Conservation (phyloP, 1,140 invertebrate genomes). For the Oryctes rhinoceros region DNA sequence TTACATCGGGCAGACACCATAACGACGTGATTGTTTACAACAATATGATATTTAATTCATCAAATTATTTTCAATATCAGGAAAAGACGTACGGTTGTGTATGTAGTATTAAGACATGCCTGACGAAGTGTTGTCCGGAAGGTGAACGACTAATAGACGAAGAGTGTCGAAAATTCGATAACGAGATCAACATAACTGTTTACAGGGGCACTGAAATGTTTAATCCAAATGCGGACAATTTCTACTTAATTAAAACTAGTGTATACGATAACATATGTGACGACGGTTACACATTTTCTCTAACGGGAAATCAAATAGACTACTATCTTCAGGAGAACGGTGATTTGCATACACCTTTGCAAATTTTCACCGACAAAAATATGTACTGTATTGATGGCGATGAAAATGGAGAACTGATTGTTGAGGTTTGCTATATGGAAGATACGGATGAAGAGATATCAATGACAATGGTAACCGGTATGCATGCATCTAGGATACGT, state of each 20-base stretch:
- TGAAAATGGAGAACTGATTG: not conserved
- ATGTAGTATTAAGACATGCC: not conserved
- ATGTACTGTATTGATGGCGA: conserved; percentile 4
- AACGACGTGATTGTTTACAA: not conserved
- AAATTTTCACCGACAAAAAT: not conserved
- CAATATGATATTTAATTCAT: not conserved
- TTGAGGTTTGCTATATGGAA: not conserved
- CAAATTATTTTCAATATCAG: not conserved
- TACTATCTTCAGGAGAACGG: conserved; percentile 8
- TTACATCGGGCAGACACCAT: not conserved
- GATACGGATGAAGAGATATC: not conserved
- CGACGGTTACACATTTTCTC: not conserved
- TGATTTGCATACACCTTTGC: not conserved
- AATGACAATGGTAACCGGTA: not conserved
- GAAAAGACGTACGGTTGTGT: not conserved
- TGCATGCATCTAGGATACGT: not conserved
- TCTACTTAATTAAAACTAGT: not conserved
- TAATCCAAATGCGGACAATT: not conserved
- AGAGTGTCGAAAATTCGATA: not conserved
- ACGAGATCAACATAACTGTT: not conserved
- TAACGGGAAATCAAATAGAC: not conserved
- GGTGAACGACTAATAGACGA: not conserved
- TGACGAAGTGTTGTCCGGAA: not conserved
- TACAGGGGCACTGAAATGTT: not conserved
- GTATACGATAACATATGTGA: not conserved